These are phyloP conservation scores for Oopsacas minuta DNA, from an alignment of 37 sponge, comb jelly and placozoan species.

Conservation along the genomic window DNA sequence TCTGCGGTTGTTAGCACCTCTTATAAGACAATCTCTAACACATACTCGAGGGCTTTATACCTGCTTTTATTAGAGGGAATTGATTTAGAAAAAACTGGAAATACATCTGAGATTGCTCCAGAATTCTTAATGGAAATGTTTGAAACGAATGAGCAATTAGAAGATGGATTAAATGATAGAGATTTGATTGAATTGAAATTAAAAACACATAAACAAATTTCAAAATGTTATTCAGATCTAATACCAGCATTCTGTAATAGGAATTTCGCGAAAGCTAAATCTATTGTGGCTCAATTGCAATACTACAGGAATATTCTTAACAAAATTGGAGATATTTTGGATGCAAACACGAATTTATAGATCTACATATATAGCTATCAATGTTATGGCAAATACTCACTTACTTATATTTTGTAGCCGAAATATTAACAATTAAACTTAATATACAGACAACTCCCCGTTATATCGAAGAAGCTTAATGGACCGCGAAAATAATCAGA, in stretches of 20 bases:
- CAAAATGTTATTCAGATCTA: neutral
- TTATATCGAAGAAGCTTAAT: too few relatives aligned
- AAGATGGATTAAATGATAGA: neutral
- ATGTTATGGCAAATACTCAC: too few relatives aligned
- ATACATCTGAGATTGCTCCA: neutral
- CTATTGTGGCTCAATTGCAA: neutral
- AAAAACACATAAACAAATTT: neutral
- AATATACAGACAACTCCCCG: too few relatives aligned
- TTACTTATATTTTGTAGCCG: too few relatives aligned
- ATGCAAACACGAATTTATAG: too few relatives aligned
- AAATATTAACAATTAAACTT: too few relatives aligned
- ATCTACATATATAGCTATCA: too few relatives aligned
- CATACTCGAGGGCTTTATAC: neutral
- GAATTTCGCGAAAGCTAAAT: neutral
- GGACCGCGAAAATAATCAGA: too few relatives aligned
- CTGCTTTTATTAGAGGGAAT: neutral
- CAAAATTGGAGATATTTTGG: neutral
- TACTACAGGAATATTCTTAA: neutral
- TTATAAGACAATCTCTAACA: neutral
- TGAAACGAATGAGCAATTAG: neutral
- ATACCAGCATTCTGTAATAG: neutral
- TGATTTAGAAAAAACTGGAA: neutral
- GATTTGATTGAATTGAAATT: neutral
- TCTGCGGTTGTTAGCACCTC: neutral
- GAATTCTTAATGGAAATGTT: neutral